Evolutionary conservation across 2,888 invertebrate species (phyloP), one percentile per base, ranked within the genome.

Genomic region (Sphaerophoria taeniata): DNA sequence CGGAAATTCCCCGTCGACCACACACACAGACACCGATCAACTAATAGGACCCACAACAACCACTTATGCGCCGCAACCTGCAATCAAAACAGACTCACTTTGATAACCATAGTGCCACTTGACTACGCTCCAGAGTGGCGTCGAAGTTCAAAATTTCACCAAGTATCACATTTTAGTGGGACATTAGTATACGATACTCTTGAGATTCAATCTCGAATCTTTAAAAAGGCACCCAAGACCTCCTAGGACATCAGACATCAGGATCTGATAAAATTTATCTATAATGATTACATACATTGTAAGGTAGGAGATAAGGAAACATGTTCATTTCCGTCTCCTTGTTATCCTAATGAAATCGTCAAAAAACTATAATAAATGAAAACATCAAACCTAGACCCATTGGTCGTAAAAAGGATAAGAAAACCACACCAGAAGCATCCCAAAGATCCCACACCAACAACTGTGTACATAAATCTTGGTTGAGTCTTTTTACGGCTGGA

Each of bases 11-110:
- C 58, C n/a, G 49, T 49, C 80, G 85, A 85, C 85, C 85, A 81
- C 81, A 81, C 81, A 80, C 65, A 61, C 58, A 39, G 39, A 56
- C 58, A 39, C 33, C 58, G 31, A 56, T 73, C 76, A 45, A 39
- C 81, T 81, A 85, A 81, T 85, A 80, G 81, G 69, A 76, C 83
- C 83, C 69, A 83, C 85, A 80, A 85, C 80, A 85, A 76, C 85
- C 85, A 81, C 85, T 85, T 85, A 76, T 74, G 2, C 2, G 56
- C 65, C 60, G 51, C 73, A 87, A 83, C 71, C 63, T 80, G 83
- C 77, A 87, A 88, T 88, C 88, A 88, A 88, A 88, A 88, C 88
- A 88, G 87, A 87, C 78, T 74, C 82, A 82, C 86, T 87, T 79
- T 87, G 87, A 82, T 87, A 87, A 84, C 49, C 71, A 85, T 80